These are phyloP conservation scores for Eupithecia vulgata DNA, from an alignment of 2,888 invertebrate species.

Conservation along the genomic window DNA sequence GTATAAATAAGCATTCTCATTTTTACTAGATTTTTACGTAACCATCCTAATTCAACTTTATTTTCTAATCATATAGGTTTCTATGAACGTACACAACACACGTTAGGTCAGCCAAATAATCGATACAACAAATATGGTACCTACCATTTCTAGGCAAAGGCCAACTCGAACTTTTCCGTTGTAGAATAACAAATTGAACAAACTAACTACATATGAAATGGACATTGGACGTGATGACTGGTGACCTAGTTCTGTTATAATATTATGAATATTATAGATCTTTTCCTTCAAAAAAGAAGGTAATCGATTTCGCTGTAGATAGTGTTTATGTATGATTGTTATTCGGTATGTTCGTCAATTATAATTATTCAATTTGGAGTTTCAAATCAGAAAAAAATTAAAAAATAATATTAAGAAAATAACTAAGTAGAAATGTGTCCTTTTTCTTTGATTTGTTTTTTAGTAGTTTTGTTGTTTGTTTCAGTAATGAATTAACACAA, in stretches of 20 bases:
- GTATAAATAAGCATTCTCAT: too few species aligned
- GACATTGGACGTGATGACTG: neutral
- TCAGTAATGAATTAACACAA: too few species aligned
- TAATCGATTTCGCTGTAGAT: neutral
- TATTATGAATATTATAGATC: neutral
- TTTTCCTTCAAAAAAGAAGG: neutral
- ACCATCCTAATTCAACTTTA: too few species aligned
- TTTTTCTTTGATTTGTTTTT: too few species aligned
- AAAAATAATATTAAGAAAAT: too few species aligned
- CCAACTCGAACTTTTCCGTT: neutral
- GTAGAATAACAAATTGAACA: constrained; percentile 5
- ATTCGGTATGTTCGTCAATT: too few species aligned
- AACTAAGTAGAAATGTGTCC: too few species aligned
- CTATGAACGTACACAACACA: neutral
- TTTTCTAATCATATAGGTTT: neutral
- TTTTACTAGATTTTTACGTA: too few species aligned
- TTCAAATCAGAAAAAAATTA: too few species aligned
- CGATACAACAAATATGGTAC: neutral
- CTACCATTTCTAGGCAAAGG: constrained; percentile 3
- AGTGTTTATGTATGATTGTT: neutral
- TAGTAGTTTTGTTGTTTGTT: too few species aligned
- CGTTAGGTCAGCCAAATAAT: neutral
- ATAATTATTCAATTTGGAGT: too few species aligned
- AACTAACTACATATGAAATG: neutral
- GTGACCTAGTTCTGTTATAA: constrained; percentile 1